phyloP scores from a whole-genome alignment of 2,888 invertebrate species.

The Dolichomitus sp. region DNA sequence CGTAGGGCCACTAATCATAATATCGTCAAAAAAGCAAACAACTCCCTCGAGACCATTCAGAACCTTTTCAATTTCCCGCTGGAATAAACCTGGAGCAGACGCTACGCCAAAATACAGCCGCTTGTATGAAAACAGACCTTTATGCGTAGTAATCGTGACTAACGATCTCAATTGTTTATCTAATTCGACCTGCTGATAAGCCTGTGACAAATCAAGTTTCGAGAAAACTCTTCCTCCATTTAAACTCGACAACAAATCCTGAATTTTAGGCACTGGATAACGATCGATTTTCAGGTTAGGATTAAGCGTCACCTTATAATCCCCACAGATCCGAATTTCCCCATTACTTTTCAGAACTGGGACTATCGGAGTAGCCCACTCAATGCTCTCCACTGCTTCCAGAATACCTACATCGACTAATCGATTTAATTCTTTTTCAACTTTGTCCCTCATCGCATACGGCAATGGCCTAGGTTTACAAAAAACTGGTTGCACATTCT shows the following conservation, averaged over 20 bases:
- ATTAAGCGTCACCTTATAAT: constrained; percentile 69
- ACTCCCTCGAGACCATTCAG: constrained; percentile 72
- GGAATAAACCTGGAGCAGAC: constrained; percentile 41
- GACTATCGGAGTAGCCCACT: constrained; percentile 50
- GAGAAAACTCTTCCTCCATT: constrained; percentile 77
- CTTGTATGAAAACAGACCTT: constrained; percentile 4
- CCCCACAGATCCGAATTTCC: constrained; percentile 72
- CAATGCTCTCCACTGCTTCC: constrained; percentile 55
- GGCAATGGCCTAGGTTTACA: constrained; percentile 59
- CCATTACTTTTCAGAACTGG: constrained; percentile 65
- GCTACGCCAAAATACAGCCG: constrained; percentile 23
- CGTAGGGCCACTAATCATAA: constrained; percentile 65
- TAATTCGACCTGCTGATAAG: constrained; percentile 1
- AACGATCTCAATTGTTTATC: background rate
- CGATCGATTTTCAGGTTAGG: constrained; percentile 58
- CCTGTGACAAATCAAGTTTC: constrained; percentile 76
- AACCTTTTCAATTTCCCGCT: constrained; percentile 76
- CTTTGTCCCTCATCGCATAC: constrained; percentile 51
- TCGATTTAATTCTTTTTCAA: constrained; percentile 65
- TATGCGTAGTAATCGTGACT: constrained; percentile 75
- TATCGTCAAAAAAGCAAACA: constrained; percentile 78
- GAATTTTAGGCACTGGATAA: constrained; percentile 24
- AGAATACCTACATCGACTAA: constrained; percentile 67
- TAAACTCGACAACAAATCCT: constrained; percentile 10
- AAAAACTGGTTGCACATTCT: constrained; percentile 64